phyloP scores from a whole-genome alignment of 2,888 invertebrate genomes.

The Scrobipalpa costella region DNA sequence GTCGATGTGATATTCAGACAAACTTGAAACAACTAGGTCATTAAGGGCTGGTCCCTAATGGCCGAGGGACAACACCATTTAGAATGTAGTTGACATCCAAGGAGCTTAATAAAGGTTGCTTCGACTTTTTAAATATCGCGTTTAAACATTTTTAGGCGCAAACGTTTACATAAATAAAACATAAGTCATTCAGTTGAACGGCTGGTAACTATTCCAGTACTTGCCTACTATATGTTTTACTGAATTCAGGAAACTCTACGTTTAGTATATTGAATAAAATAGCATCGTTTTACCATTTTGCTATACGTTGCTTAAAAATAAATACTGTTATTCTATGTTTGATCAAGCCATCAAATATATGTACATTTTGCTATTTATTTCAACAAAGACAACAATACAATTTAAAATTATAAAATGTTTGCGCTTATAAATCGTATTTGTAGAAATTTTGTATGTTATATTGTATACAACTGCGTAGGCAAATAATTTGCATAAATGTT shows the following conservation, averaged over 20 bases:
- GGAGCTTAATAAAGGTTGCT: slow-evolving; percentile 58
- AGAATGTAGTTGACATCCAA: slow-evolving; percentile 48
- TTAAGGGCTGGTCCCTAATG: slow-evolving; percentile 37
- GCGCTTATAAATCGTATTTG: slow-evolving; percentile 44
- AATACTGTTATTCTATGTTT: no score
- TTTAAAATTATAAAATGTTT: slow-evolving; percentile 27
- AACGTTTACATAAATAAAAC: slow-evolving; percentile 5
- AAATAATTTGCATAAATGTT: slow-evolving; percentile 30
- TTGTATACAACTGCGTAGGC: slow-evolving; percentile 35
- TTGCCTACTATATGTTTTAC: no score
- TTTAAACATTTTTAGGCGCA: slow-evolving; percentile 20
- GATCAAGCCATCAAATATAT: no score
- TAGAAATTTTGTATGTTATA: slow-evolving; percentile 49
- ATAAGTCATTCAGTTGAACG: no score
- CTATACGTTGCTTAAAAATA: no score
- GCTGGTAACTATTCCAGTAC: no score
- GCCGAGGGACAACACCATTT: slow-evolving; percentile 42
- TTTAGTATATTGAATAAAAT: no score
- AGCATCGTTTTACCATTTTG: no score
- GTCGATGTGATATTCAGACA: slow-evolving; percentile 30
- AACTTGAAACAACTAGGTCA: slow-evolving; percentile 18
- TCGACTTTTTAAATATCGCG: slow-evolving; percentile 32
- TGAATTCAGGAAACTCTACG: no score
- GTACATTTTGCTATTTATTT: background rate
- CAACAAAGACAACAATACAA: background rate